Evolutionary conservation across 2,797 vertebrate genomes (phyloP).

Genomic region (Gila robusta): DNA sequence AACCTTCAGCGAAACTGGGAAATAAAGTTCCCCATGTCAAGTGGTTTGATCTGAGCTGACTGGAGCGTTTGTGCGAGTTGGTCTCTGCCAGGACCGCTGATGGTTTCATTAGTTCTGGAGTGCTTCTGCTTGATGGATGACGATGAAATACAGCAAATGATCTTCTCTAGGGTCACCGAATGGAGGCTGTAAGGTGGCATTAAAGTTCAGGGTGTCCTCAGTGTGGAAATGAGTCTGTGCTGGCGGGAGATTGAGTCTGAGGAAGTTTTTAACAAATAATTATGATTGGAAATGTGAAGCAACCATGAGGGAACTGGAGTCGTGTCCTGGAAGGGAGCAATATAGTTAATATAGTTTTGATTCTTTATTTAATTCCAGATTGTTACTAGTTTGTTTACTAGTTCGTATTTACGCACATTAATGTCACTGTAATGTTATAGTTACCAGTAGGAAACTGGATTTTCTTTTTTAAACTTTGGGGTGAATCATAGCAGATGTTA

Average conservation of each 20-base stretch:
- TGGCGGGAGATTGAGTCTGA: background rate
- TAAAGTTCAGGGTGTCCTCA: background rate
- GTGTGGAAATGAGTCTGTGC: background rate
- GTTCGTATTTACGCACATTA: background rate
- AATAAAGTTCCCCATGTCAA: background rate
- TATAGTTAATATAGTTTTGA: background rate
- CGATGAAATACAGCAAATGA: background rate
- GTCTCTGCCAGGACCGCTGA: background rate
- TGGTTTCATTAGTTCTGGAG: conserved; percentile 10
- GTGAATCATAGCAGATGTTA: background rate
- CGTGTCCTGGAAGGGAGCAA: background rate
- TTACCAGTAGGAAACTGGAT: too few relatives aligned
- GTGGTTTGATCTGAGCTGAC: background rate
- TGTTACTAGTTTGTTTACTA: background rate
- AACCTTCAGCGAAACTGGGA: background rate
- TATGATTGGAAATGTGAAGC: background rate
- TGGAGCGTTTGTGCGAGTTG: background rate
- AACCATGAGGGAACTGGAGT: background rate
- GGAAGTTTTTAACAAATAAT: background rate
- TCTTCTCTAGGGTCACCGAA: background rate
- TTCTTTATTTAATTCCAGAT: background rate
- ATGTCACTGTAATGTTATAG: background rate
- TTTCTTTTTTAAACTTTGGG: background rate
- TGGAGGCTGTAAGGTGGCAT: background rate
- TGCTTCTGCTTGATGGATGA: background rate